Evolutionary conservation across 2,797 vertebrate species (phyloP).

Genomic region (Neomorphus geoffroyi): DNA sequence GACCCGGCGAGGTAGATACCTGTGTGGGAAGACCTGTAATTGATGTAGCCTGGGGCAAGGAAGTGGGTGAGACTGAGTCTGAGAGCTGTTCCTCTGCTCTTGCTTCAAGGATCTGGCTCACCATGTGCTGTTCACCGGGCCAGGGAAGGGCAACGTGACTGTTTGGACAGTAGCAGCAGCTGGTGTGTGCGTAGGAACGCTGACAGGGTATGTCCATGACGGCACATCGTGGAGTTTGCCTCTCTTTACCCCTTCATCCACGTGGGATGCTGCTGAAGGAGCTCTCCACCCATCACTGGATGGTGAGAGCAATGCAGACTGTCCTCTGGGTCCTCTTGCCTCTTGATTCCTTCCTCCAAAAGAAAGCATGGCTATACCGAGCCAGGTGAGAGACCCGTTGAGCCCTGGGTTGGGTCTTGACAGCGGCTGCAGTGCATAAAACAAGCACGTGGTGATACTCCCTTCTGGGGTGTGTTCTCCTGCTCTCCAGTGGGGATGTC

Average conservation of each 20-base stretch:
- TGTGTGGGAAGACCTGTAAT: background rate
- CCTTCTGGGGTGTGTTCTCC: background rate
- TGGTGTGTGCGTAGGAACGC: background rate
- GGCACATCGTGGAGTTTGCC: background rate
- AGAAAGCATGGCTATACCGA: background rate
- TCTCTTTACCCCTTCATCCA: background rate
- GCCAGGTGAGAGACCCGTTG: background rate
- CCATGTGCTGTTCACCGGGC: background rate
- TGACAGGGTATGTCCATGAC: background rate
- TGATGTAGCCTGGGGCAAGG: background rate
- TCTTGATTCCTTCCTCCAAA: background rate
- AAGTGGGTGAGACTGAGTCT: background rate
- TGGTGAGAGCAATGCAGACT: background rate
- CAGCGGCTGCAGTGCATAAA: background rate
- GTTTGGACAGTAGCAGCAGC: background rate
- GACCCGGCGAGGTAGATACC: background rate
- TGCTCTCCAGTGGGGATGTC: background rate
- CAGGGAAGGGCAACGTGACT: background rate
- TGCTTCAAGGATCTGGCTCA: background rate
- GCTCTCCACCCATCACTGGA: accelerated
- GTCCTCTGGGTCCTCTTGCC: background rate
- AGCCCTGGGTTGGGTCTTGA: background rate
- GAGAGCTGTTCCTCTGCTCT: background rate
- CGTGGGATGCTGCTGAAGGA: background rate
- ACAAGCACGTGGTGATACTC: background rate